Base-by-base conservation (phyloP, 1,140 invertebrate genomes). In the Hyposmocoma kahamanoa region DNA sequence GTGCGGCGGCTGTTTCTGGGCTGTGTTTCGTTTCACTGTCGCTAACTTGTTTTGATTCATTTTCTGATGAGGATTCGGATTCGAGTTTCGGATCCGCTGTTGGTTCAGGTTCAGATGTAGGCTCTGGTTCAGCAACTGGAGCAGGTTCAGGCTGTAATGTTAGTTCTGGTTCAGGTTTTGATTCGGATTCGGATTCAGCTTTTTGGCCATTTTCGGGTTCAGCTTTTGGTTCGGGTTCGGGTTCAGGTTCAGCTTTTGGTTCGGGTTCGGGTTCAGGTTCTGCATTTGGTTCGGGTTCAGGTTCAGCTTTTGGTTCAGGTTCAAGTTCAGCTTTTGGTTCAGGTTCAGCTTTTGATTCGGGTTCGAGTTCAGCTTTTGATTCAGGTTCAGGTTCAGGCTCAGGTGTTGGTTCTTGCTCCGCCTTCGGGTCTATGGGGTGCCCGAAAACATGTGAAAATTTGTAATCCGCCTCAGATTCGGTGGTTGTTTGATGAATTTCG, bases 361-460 rank as follows among this genome's bases (percentile, higher is more conserved):
- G 18, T 50, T 59, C 57, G 24, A 50, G 42, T 34, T 53, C 56
- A n/a, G 53, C 53, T 51, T 62, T 50, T 26, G 56, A 32, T 51
- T 47, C 42, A 32, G 64, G 15, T 19, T 49, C 50, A 1, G 67
- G 52, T 57, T 81, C 62, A 43, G 67, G 34, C 46, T 61, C 56
- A 19, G 68, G 52, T 38, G 50, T 48, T n/a, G 59, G 47, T 34
- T 57, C 46, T 28, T 56, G 49, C 46, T 55, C 42, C 24, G 28
- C 10, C 8, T 54, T 44, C 1, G n/a, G 28, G 11, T 59, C 50
- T 15, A 59, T 56, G 15, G 56, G 22, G 41, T 68, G 62, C 42
- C 75, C 71, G 46, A 81, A 69, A 42, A 78, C 73, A 45, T 83
- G 69, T 19, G 78, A 75, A 47, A 67, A 70, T 30, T 73, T 72